Conservation (phyloP, 1,140 invertebrate species). For the Elysia chlorotica region DNA sequence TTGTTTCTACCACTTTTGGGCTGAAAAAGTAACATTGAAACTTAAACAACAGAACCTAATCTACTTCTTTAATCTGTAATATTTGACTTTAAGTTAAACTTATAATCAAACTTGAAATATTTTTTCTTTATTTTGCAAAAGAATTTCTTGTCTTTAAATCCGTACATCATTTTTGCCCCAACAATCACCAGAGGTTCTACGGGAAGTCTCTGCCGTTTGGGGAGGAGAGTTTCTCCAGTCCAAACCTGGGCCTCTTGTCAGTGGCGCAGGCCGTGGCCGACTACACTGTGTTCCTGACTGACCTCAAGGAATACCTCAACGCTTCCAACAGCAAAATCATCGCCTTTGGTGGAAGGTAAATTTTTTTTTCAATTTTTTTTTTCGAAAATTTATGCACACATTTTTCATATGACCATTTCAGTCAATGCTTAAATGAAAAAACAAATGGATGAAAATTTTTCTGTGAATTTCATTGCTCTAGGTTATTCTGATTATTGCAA, state of each 20-base stretch:
- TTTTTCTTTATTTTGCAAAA: too few relatives aligned
- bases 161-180: too few relatives aligned
- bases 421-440: neutral
- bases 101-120: too few relatives aligned
- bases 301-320: conserved; percentile 65
- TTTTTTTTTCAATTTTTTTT: neutral
- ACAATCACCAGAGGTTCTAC: conserved; percentile 78
- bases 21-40: too few relatives aligned
- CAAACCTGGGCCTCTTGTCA: conserved; percentile 83
- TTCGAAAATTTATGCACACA: neutral
- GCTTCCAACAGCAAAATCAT: conserved; percentile 74
- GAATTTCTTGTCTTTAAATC: too few relatives aligned
- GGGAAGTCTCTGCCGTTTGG: conserved; percentile 86
- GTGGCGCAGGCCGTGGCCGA: conserved; percentile 91
- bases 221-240: conserved; percentile 66
- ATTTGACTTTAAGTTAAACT: too few relatives aligned
- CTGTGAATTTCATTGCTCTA: neutral
- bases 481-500: too few relatives aligned
- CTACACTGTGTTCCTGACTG: conserved; percentile 80
- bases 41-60: too few relatives aligned
- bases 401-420: neutral
- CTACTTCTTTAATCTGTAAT: too few relatives aligned
- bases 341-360: conserved; percentile 78
- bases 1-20: too few relatives aligned
- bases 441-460: neutral